These are phyloP conservation scores for Psilopogon haemacephalus DNA, from an alignment of 2,113 vertebrate species.

Conservation along the genomic window DNA sequence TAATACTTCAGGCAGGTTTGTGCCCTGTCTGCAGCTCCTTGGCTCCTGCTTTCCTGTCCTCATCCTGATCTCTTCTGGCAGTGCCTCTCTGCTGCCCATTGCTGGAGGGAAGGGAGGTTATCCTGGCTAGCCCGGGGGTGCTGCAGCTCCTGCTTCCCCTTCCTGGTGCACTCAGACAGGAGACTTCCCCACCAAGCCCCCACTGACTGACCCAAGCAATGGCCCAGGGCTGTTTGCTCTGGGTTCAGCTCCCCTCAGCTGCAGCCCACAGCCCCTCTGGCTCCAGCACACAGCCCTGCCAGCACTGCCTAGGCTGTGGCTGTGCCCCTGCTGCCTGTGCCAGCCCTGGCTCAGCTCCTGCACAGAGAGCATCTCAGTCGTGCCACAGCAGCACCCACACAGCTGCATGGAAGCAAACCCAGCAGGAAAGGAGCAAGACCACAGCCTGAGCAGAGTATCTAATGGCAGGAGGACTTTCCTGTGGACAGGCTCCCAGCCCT, in stretches of 20 bases:
- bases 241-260: not conserved
- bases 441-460: not conserved
- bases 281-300: not conserved
- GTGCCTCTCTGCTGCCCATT: not conserved
- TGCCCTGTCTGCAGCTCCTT: not conserved
- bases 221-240: not conserved
- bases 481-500: slow-evolving; percentile 7
- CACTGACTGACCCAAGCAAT: not conserved
- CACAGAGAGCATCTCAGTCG: slow-evolving; percentile 5
- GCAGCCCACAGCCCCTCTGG: not conserved
- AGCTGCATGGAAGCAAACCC: not conserved
- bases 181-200: not conserved
- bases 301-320: too few relatives aligned
- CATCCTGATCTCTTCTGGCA: not conserved
- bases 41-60: not conserved
- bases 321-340: too few relatives aligned
- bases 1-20: not conserved
- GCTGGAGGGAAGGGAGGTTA: slow-evolving; percentile 9
- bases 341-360: not conserved
- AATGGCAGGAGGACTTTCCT: not conserved
- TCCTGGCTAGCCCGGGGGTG: not conserved
- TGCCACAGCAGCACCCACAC: not conserved
- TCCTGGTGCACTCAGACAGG: not conserved
- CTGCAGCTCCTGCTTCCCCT: not conserved
- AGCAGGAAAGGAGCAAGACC: not conserved